Percentiles rank a stretch among this genome's conserved stretches.
phyloP scores from a whole-genome alignment of 2,888 invertebrate species.

The Sarcophaga subvicina region DNA sequence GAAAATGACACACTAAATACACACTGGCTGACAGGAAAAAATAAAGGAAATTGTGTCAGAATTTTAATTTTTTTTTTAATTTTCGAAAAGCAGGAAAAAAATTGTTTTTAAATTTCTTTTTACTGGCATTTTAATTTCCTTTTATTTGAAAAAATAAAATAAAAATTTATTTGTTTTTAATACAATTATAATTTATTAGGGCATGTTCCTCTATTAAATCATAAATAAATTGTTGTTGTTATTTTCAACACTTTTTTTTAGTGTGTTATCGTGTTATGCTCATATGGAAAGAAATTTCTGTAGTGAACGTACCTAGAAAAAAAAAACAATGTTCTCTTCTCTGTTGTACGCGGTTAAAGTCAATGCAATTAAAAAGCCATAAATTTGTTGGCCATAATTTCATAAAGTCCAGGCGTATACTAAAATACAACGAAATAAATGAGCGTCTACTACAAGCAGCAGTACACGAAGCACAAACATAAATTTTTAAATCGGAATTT shows the following conservation, averaged over 20 bases:
- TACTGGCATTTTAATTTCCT: too few species aligned
- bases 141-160: background rate
- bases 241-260: slow-evolving; percentile 42
- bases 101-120: background rate
- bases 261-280: background rate
- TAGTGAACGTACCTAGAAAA: background rate
- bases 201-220: slow-evolving; percentile 60
- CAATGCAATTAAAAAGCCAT: slow-evolving; percentile 69
- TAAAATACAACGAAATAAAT: slow-evolving; percentile 5
- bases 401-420: slow-evolving; percentile 48
- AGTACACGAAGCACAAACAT: background rate
- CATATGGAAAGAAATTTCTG: too few species aligned
- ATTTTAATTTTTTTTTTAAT: slow-evolving; percentile 4
- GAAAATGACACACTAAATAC: slow-evolving; percentile 25
- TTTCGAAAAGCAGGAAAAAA: background rate
- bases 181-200: slow-evolving; percentile 62
- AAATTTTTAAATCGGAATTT: slow-evolving; percentile 15
- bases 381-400: slow-evolving; percentile 66
- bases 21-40: background rate
- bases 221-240: slow-evolving; percentile 26
- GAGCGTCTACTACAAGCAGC: too few species aligned
- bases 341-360: slow-evolving; percentile 55
- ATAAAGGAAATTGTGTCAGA: slow-evolving; percentile 15
- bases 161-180: slow-evolving; percentile 55
- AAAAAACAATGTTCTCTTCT: slow-evolving; percentile 14